Evolutionary conservation across 2,888 invertebrate genomes (phyloP).

Genomic region (Trichopria drosophilae): DNA sequence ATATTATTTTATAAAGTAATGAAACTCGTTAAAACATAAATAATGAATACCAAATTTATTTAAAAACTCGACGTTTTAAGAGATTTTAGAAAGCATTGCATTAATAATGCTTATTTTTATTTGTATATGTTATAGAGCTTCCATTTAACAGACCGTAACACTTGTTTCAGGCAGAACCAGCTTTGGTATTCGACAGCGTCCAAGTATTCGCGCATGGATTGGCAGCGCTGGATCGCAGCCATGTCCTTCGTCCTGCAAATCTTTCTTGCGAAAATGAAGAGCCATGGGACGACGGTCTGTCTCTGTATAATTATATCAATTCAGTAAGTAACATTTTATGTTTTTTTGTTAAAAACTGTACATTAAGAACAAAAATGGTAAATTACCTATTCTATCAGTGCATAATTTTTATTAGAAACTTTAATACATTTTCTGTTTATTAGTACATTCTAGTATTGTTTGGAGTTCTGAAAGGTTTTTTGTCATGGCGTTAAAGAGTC

Average conservation of each 20-base stretch:
- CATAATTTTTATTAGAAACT: too few species aligned
- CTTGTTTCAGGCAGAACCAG: conserved; percentile 83
- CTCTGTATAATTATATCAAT: conserved; percentile 75
- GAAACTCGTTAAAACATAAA: conserved; percentile 23
- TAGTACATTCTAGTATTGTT: too few species aligned
- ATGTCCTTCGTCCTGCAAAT: conserved; percentile 71
- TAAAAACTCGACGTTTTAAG: too few species aligned
- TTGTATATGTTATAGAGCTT: too few species aligned
- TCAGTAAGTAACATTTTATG: conserved; percentile 61
- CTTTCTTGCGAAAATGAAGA: conserved; percentile 80
- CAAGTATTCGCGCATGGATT: conserved; percentile 80
- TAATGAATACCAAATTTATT: too few species aligned
- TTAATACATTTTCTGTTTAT: too few species aligned
- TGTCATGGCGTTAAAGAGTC: too few species aligned
- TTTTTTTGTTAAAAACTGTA: not conserved
- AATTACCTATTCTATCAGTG: too few species aligned
- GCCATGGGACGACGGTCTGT: conserved; percentile 78
- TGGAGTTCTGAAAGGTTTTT: too few species aligned
- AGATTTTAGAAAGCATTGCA: too few species aligned
- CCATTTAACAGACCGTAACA: too few species aligned
- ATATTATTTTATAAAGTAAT: not conserved
- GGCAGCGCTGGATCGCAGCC: conserved; percentile 71
- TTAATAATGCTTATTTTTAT: too few species aligned
- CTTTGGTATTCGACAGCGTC: conserved; percentile 83
- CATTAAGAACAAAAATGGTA: not conserved